Base-by-base conservation (phyloP, 2,888 invertebrate genomes). In the Cryptocheilus praepositus region DNA sequence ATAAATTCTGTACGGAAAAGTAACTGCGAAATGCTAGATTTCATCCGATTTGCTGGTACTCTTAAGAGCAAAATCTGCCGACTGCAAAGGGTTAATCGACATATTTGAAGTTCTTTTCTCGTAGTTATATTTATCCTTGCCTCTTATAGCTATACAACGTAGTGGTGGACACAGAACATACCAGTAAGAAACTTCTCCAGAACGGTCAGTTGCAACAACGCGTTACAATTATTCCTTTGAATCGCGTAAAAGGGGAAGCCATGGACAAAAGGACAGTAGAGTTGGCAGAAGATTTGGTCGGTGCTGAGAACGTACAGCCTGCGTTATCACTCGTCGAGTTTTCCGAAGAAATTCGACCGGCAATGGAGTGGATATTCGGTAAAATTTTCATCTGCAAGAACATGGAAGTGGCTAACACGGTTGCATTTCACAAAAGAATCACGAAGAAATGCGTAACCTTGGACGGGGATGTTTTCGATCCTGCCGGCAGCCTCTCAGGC, bases 381-480 rank as follows among this genome's bases (percentile, higher is more conserved):
- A 90, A 91, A 80, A 92, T 94, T 54, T 93, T 99, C 76, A 92
- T 99, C 70, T 97, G 97, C 85, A 91, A 92, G 62, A 94, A 95
- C 86, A 92, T 97, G 89, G 92, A 94, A 49, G 90, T 92, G 25
- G 98, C 98, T 28, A 94, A 93, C 86, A 92, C 92, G 88, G 93
- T 98, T 3, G 93, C 96, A 3, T 97, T 94, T 89, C 92, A 97
- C 88, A 91, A 91, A 13, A 89, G 90, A 56, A 92, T 96, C 67
- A 90, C 90, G 77, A 92, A 91, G 45, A 93, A 93, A 71, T 92
- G 93, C 83, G 96, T 99, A 21, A 98, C 99, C 0, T 89, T 96
- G 3, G 96, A 96, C 76, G 99, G 99, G 0, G 98, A 99, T 88
- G 93, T 95, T 44, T 94, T 95, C 77, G 97, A 98, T 89, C 98